Base-by-base conservation (phyloP, 2,888 invertebrate genomes). In the Digitonthophagus gazella region DNA sequence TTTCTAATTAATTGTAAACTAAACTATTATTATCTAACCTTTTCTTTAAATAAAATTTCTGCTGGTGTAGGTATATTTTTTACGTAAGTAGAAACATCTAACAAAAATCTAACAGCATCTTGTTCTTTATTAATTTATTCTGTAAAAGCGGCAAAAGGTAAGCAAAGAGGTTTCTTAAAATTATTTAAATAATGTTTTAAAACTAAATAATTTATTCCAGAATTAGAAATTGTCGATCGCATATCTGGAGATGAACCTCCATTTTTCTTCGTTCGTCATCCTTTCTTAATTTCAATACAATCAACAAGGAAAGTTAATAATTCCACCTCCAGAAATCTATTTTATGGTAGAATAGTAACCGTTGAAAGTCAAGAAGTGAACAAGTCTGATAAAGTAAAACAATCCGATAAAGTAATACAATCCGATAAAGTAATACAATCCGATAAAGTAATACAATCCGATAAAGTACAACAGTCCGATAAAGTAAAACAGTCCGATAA, bases 21-120 rank as follows among this genome's bases (percentile, higher is more conserved):
- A 55, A 14, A 55, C 55, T 15, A 55, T 3, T 14, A 55, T 55
- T 55, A 14, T 14, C n/a, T 55, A 15, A 55, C n/a, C 55, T 55
- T 55, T 3, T n/a, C n/a, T n/a, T n/a, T n/a, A n/a, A 55, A 14
- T 55, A 55, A 55, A 55, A 55, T 55, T 55, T n/a, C 14, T 58
- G 58, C 16, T 18, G 58, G 19, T 15, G 58, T 18, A n/a, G 15
- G 19, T 58, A 15, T n/a, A 55, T 58, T 58, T 18, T 58, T 58
- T 58, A 16, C 19, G n/a, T n/a, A n/a, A n/a, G n/a, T 14, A 58
- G 11, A 19, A 3, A 19, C 6, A 18, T 58, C 15, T 58, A 15
- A 18, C 58, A 58, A 58, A 15, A 58, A 58, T 11, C 58, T 55
- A 55, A n/a, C n/a, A n/a, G n/a, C n/a, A n/a, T n/a, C n/a, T n/a